Evolutionary conservation across 2,113 vertebrate species (phyloP), one percentile per base, ranked within the genome.

Genomic region (Proterorhinus semilunaris): DNA sequence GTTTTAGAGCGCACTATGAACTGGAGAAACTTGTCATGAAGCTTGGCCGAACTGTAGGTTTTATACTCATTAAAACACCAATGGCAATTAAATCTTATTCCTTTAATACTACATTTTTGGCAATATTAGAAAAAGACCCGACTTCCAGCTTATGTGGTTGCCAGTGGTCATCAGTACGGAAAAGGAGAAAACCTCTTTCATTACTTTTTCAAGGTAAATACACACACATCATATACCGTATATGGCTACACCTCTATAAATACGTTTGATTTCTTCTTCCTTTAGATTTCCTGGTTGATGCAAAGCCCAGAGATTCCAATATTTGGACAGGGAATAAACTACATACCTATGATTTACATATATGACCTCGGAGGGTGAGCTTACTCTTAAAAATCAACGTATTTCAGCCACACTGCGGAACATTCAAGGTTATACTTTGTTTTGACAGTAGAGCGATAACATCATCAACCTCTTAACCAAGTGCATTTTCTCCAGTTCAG

Each of bases 341-440:
- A 90, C 48, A 83, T 98, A 78, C 98, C 98, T 47, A 89, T 92
- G n/a, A 96, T 99, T 85, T 96, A 99, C 36, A 63, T 99, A 62
- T 63, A 79, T 49, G 96, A 99, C 82, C 94, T 99, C 65, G 95
- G 93, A 65, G 83, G 86, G 97, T 99, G 73, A 80, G 42, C 62
- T 48, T 57, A 64, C 27, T 5, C 10, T 7, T 10, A 47, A 47
- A 36, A 3, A 21, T 21, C 21, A 4, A 36, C 2, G 27, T 36
- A 36, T 36, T 36, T 36, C 27, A 36, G 27, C 27, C 27, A 36
- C 27, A 36, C 27, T 5, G 1, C 4, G 27, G 27, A 36, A 49
- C 48, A 12, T 52, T 52, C 51, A 52, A n/a, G 16, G n/a, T 13
- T 36, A 36, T 36, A 36, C 27, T 36, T 36, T 36, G 27, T 5